Conservation (phyloP, 2,797 vertebrate genomes). For the Monodelphis domestica region DNA sequence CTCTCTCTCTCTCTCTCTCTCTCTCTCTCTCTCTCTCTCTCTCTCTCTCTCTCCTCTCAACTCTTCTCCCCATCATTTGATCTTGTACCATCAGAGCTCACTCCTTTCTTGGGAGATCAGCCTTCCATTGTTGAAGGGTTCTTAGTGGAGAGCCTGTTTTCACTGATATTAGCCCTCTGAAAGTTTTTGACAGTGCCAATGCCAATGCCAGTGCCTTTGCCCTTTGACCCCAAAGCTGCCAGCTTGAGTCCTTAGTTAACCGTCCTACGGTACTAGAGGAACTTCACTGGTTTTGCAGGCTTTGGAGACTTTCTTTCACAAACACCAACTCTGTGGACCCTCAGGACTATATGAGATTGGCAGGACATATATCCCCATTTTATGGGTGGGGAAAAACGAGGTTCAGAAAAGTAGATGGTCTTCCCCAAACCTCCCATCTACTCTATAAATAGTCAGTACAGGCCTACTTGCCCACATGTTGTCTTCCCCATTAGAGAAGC, state of each 20-base stretch:
- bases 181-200: background rate
- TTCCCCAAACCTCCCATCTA: background rate
- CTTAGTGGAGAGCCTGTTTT: conserved; percentile 32
- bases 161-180: background rate
- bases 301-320: background rate
- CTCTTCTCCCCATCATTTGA: no score
- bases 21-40: no score
- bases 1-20: no score
- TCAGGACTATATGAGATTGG: background rate
- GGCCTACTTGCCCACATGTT: background rate
- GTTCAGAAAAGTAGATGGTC: background rate
- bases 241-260: background rate
- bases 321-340: background rate
- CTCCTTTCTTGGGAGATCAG: background rate
- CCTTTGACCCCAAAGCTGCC: background rate
- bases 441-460: background rate
- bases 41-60: no score
- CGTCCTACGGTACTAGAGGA: background rate
- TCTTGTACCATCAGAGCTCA: no score
- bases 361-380: background rate
- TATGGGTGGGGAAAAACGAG: background rate
- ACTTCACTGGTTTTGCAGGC: background rate
- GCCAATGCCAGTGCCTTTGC: background rate
- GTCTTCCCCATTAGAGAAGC: background rate
- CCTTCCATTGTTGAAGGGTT: conserved; percentile 10